Base-by-base conservation (phyloP, 1,140 invertebrate species). In the Pectinophora gossypiella region DNA sequence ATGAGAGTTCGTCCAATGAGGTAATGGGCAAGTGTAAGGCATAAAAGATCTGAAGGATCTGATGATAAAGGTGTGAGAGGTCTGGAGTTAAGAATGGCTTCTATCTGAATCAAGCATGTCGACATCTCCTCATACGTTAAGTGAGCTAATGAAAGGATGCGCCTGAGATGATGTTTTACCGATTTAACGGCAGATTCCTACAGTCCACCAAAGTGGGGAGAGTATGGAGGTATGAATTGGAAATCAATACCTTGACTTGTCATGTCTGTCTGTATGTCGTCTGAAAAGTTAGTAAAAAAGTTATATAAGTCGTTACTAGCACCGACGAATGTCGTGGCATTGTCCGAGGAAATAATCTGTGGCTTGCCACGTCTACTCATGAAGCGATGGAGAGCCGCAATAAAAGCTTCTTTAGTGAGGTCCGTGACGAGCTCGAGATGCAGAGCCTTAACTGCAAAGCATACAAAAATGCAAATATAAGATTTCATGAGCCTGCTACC, bases 31-130 rank as follows among this genome's bases (percentile, higher is more conserved):
- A 75, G 75, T 1, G 80, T 76, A 2, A 86, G 52, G 22, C 55
- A 48, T 6, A 45, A 42, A 0, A 71, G 47, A 35, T 83, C 75
- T 43, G 57, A 52, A 35, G 68, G 68, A 55, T 78, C 65, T 47
- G 57, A 40, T 10, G 69, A 70, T 4, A 79, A 19, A 40, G 72
- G 59, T 13, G 53, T 64, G 0, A 81, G 32, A 13, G 68, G 70
- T 22, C 75, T 49, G 7, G 68, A 81, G 59, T 85, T 87, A 15
- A 82, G 56, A 55, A 69, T 53, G 12, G 65, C 61, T 48, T 77
- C 73, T 18, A 76, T 64, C 46, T 75, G 60, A 18, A 36, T 55
- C 16, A 79, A 42, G n/a, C 68, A 53, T 2, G 72, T 76, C 3
- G 51, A 49, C 6, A 84, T 43, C 38, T 80, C 65, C 59, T 78